Conservation (phyloP, 2,797 vertebrate genomes). For the Oreochromis grahami region DNA sequence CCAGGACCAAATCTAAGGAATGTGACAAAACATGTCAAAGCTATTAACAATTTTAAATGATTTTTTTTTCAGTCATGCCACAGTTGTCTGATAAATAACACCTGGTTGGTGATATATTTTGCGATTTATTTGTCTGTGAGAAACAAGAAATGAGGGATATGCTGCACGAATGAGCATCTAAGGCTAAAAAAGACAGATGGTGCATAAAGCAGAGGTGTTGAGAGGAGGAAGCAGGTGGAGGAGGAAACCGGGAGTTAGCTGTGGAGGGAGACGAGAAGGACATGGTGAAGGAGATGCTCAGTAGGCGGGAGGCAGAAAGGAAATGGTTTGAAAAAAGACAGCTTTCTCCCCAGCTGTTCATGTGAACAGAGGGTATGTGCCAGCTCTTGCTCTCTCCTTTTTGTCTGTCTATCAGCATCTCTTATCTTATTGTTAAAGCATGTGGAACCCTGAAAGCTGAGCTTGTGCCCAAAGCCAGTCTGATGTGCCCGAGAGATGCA, state of each 20-base stretch:
- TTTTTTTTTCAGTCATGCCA: not conserved
- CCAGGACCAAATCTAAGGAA: not conserved
- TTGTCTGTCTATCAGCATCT: constrained; percentile 59
- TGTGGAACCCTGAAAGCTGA: constrained; percentile 38
- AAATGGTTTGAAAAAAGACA: constrained; percentile 42
- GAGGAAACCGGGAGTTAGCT: not conserved
- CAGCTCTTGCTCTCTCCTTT: constrained; percentile 20
- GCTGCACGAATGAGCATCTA: not conserved
- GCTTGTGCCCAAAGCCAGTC: constrained; percentile 31
- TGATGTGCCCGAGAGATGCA: constrained; percentile 39
- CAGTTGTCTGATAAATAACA: constrained; percentile 45
- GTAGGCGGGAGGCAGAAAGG: constrained; percentile 5
- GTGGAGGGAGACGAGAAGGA: constrained; percentile 5
- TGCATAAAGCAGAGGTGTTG: constrained; percentile 1
- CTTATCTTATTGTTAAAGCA: constrained; percentile 66
- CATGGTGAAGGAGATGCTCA: constrained; percentile 2
- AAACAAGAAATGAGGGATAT: constrained; percentile 20
- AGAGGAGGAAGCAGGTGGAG: constrained; percentile 16
- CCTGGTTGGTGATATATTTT: constrained; percentile 35
- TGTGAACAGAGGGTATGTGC: constrained; percentile 27
- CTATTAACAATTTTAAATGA: constrained; percentile 19
- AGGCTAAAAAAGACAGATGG: constrained; percentile 58
- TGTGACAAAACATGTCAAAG: not conserved
- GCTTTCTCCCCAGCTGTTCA: constrained; percentile 60
- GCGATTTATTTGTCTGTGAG: constrained; percentile 32